Base-by-base conservation (phyloP, 2,888 invertebrate genomes). In the Drepana falcataria region DNA sequence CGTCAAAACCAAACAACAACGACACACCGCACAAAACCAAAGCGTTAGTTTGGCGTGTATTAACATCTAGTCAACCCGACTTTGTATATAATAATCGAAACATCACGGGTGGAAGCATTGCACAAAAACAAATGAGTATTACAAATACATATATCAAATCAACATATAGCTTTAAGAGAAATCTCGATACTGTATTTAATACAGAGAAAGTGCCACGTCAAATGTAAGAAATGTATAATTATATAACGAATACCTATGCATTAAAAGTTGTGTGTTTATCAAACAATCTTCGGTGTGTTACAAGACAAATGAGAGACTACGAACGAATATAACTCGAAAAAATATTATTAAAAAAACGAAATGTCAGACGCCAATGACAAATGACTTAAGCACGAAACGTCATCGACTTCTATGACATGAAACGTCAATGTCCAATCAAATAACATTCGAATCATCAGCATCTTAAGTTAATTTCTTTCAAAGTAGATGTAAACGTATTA, bases 141-240 rank as follows among this genome's bases (percentile, higher is more conserved):
- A 83, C 81, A 84, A 80, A 87, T 85, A 84, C 83, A 85, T 82
- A 79, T 85, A 85, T 85, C 85, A 84, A 80, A 85, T 85, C 85
- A 84, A 80, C 76, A 64, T 72, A 79, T 79, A 89, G 89, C 84
- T 86, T 87, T 89, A 89, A 88, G 86, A 76, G 74, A 73, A 66
- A 76, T 80, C 84, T 79, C 77, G 81, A 77, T 67, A 68, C 87
- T 86, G 89, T 89, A 89, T 90, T 7, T 75, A 78, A 88, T 90
- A 85, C 89, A 82, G 88, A 75, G 61, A 65, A 81, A 79, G 86
- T 89, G 89, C 89, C 89, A 89, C 85, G 69, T 68, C 73, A 44
- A 44, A 44, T 44, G 44, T 44, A 44, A 5, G 44, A 44, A 4
- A 44, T 44, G 44, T 44, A 9, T 44, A 44, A 44, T 44, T 44